These are phyloP conservation scores for Daubentonia madagascariensis DNA, from an alignment of 2,113 vertebrate species.

Conservation along the genomic window DNA sequence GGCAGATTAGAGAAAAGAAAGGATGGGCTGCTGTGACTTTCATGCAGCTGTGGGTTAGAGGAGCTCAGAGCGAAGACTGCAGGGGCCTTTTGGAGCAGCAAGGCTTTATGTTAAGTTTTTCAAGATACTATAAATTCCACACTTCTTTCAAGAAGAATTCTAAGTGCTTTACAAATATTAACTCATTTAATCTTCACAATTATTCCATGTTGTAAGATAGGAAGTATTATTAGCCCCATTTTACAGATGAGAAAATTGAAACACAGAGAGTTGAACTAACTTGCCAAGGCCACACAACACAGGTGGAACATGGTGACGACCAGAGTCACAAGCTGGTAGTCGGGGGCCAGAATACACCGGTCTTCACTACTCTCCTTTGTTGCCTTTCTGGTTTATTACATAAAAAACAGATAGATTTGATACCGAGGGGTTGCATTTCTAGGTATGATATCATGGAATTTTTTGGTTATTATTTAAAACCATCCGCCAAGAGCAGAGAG, in stretches of 20 bases:
- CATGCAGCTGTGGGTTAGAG: neutral
- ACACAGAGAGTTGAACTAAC: neutral
- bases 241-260: neutral
- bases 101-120: neutral
- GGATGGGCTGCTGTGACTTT: neutral
- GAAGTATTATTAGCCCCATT: neutral
- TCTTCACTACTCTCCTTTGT: neutral
- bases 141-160: neutral
- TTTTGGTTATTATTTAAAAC: neutral
- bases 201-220: neutral
- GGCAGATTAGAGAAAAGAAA: neutral
- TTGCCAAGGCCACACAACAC: neutral
- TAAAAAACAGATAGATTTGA: neutral
- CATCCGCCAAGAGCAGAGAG: neutral
- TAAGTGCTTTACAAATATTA: neutral
- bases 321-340: neutral
- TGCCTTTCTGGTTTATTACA: neutral
- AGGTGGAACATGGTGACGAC: neutral
- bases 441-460: neutral
- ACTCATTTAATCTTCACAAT: neutral
- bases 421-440: neutral
- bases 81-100: neutral
- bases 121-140: neutral
- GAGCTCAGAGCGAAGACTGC: neutral
- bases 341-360: accelerated